phyloP scores from a whole-genome alignment of 1,140 invertebrate species.

The Lasaia peninsularis region DNA sequence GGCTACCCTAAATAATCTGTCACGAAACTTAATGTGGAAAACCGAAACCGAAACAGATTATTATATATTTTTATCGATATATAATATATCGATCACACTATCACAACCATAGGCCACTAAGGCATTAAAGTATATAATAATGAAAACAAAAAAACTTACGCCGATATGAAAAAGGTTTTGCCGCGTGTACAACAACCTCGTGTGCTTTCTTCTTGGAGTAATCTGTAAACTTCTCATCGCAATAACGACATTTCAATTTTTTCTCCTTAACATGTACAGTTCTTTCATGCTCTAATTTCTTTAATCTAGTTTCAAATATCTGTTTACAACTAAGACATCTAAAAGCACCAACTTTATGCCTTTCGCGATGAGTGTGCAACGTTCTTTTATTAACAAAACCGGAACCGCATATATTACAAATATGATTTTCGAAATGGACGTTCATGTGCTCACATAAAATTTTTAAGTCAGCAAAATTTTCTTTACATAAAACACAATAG shows the following conservation, averaged over 20 bases:
- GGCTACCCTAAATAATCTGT: no score
- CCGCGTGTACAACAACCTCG: slow-evolving; percentile 45
- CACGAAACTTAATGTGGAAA: no score
- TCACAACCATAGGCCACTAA: no score
- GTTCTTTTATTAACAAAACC: slow-evolving; percentile 49
- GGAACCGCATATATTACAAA: slow-evolving; percentile 43
- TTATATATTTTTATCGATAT: no score
- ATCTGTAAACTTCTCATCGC: slow-evolving; percentile 50
- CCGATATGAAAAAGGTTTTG: slow-evolving; percentile 18
- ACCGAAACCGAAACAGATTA: no score
- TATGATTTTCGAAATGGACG: slow-evolving; percentile 44
- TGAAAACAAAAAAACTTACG: background rate
- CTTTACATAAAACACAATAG: slow-evolving; percentile 39
- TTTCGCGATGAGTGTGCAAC: slow-evolving; percentile 41
- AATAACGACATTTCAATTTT: slow-evolving; percentile 53
- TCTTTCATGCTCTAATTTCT: slow-evolving; percentile 47
- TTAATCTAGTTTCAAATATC: slow-evolving; percentile 42
- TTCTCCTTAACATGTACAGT: slow-evolving; percentile 44
- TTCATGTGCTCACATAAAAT: slow-evolving; percentile 57
- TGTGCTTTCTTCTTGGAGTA: slow-evolving; percentile 56
- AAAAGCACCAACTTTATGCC: slow-evolving; percentile 46
- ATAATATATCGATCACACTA: no score
- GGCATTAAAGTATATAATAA: background rate
- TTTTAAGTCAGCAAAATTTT: slow-evolving; percentile 52
- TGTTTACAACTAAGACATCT: slow-evolving; percentile 45